Evolutionary conservation across 2,113 vertebrate genomes (phyloP).

Genomic region (Odocoileus virginianus): DNA sequence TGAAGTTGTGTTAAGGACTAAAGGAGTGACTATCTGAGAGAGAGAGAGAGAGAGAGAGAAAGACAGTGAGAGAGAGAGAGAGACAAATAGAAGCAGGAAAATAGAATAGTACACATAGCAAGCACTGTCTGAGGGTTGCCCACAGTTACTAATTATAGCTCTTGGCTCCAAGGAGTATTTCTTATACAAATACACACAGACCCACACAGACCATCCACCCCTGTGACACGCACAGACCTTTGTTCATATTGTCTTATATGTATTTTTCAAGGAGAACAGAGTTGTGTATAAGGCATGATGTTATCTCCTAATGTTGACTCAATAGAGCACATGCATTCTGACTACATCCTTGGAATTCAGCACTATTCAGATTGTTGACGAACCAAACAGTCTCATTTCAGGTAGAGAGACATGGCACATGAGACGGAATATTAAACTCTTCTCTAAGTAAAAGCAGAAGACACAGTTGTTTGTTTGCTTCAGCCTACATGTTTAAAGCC

Average conservation of each 20-base stretch:
- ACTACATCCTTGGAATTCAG: background rate
- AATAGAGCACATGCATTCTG: background rate
- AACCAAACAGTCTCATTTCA: background rate
- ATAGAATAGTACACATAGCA: background rate
- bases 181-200: background rate
- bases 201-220: background rate
- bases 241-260: slow-evolving; percentile 20
- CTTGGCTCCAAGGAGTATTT: background rate
- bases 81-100: background rate
- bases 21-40: background rate
- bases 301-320: background rate
- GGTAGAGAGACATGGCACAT: background rate
- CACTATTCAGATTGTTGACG: background rate
- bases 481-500: background rate
- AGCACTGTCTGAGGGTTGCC: background rate
- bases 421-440: background rate
- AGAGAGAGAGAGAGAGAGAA: background rate
- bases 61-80: background rate
- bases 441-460: background rate
- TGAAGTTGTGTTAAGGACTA: background rate
- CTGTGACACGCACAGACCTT: background rate
- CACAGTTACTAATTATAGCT: background rate
- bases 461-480: background rate
- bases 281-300: background rate
- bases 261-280: slow-evolving; percentile 25